phyloP scores from a whole-genome alignment of 2,797 vertebrate genomes.

The Pseudocheirus occidentalis region DNA sequence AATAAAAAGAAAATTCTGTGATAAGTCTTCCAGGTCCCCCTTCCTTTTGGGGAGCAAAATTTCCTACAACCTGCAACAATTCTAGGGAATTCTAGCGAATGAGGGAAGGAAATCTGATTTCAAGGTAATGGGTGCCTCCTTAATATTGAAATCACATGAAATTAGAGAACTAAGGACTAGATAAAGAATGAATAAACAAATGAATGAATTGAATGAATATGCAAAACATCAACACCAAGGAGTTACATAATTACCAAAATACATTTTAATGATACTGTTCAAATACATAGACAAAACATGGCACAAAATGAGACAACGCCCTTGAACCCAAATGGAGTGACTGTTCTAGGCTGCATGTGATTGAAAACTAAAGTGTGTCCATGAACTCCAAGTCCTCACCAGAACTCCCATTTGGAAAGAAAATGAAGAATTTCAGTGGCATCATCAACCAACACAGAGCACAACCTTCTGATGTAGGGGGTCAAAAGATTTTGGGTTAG shows the following conservation, averaged over 20 bases:
- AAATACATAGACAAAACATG: conserved; percentile 20
- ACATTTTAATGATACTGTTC: neutral
- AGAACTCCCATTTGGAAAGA: neutral
- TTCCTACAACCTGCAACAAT: conserved; percentile 3
- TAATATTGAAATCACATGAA: conserved; percentile 50
- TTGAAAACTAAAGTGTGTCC: neutral
- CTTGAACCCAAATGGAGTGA: neutral
- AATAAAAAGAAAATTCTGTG: conserved; percentile 47
- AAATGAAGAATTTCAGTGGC: neutral
- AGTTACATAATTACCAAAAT: conserved; percentile 30
- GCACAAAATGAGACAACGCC: conserved; percentile 70
- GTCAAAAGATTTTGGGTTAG: neutral
- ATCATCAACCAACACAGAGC: neutral
- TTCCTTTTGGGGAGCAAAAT: neutral
- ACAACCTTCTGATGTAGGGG: neutral
- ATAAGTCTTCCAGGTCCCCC: conserved; percentile 19
- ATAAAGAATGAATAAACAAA: conserved; percentile 50
- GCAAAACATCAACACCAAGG: conserved; percentile 35
- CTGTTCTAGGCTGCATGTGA: conserved; percentile 49
- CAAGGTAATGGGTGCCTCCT: conserved; percentile 25
- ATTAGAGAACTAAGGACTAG: conserved; percentile 52
- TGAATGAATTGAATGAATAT: neutral
- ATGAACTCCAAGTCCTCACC: neutral
- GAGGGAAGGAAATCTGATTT: neutral
- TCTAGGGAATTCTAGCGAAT: conserved; percentile 53